phyloP scores from a whole-genome alignment of 2,113 vertebrate species.

The Felis chaus region DNA sequence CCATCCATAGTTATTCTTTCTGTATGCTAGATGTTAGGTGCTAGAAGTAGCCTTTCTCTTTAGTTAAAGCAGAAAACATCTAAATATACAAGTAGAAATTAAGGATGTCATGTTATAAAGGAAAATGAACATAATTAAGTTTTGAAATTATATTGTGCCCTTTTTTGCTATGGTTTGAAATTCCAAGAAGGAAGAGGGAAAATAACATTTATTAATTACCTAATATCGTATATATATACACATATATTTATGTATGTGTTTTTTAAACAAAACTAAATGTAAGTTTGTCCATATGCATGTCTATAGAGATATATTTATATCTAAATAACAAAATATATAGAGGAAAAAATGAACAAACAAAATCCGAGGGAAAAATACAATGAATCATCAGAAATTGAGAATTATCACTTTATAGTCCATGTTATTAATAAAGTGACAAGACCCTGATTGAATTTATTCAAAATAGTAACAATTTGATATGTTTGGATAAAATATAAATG shows the following conservation, averaged over 20 bases:
- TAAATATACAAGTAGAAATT: slow-evolving; percentile 52
- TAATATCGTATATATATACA: neutral
- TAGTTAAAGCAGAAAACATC: neutral
- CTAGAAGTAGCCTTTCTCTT: slow-evolving; percentile 28
- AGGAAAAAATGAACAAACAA: slow-evolving; percentile 11
- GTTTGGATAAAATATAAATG: slow-evolving; percentile 5
- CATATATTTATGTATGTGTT: neutral
- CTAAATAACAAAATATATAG: slow-evolving; percentile 17
- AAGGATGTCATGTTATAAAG: slow-evolving; percentile 27
- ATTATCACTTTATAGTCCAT: neutral
- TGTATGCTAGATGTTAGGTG: neutral
- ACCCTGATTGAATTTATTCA: neutral
- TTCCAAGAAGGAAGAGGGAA: neutral
- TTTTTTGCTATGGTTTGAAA: neutral
- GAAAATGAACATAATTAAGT: slow-evolving; percentile 1
- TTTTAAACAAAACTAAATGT: neutral
- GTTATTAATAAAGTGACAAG: slow-evolving; percentile 15
- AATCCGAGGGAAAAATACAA: slow-evolving; percentile 1
- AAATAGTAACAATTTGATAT: neutral
- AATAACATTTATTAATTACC: neutral
- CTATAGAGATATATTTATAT: neutral
- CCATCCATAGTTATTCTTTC: slow-evolving; percentile 15
- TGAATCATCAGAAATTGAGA: neutral
- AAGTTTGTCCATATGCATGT: neutral
- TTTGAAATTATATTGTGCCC: neutral